phyloP scores from a whole-genome alignment of 92 coral and sea anemone species.

The Epizoanthus fatuus region DNA sequence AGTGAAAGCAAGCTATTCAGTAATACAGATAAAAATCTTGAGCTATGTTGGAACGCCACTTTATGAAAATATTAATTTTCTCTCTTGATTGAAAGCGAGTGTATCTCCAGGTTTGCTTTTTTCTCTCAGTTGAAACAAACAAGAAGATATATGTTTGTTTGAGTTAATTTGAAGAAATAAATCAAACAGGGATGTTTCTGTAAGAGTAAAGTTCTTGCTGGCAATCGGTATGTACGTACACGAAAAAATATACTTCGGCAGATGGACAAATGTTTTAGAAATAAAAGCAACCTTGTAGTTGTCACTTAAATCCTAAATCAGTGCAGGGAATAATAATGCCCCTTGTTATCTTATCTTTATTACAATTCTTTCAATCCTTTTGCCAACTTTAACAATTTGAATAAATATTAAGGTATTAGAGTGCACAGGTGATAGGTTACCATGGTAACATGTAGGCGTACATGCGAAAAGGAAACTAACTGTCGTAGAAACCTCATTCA shows the following conservation, averaged over 20 bases:
- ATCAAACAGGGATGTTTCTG: not conserved
- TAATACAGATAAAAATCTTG: not conserved
- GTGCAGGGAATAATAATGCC: not conserved
- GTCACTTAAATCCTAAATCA: not conserved
- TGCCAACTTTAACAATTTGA: constrained; percentile 2
- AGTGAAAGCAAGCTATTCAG: not conserved
- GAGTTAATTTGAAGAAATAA: not conserved
- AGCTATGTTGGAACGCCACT: not conserved
- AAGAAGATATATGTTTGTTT: not conserved
- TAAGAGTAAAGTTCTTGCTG: not conserved
- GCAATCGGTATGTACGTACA: not conserved
- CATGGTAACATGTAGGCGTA: constrained; percentile 24
- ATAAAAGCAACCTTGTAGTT: not conserved
- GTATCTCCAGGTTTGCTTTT: not conserved
- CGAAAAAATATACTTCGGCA: not conserved
- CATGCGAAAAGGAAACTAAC: not conserved
- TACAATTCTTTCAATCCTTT: constrained; percentile 2
- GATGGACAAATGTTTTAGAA: not conserved
- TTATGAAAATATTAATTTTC: not conserved
- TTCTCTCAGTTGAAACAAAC: too few relatives aligned
- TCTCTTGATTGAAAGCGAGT: not conserved
- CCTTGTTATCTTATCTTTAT: not conserved
- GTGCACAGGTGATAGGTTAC: not conserved
- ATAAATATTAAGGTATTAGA: not conserved
- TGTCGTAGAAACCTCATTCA: not conserved